Base-by-base conservation (phyloP, 1,140 invertebrate genomes). In the Penaeus vannamei region DNA sequence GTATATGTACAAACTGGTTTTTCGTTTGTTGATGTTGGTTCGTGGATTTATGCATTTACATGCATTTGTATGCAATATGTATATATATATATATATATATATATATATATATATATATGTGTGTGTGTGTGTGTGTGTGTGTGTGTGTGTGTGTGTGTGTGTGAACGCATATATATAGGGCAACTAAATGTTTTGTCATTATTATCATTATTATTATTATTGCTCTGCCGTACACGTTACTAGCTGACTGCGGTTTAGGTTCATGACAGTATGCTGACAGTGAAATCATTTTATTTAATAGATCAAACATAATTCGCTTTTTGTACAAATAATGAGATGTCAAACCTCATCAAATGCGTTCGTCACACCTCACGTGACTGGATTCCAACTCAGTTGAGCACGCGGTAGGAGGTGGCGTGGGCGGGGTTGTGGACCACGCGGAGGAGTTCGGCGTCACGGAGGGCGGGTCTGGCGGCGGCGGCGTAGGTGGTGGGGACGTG, bases 171-270 rank as follows among this genome's bases (percentile, higher is more conserved):
- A 72, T 72, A 29, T 60, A 81, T 82, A 36, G 62, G 84, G 2
- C 22, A 72, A n/a, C 14, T 72, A 19, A 26, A 72, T 72, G 32
- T 20, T 14, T 72, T 2, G 23, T 42, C 8, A 7, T 42, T 42
- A 42, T 42, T n/a, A n/a, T n/a, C n/a, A n/a, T n/a, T n/a, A n/a
- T n/a, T n/a, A 66, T 66, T 26, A 12, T 10, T 66, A 69, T 82
- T 60, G 84, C 87, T 17, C 87, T 72, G 32, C 2, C n/a, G 32
- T 72, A 42, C 53, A 81, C 53, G 5, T 2, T 36, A 81, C n/a
- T 42, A 42, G 36, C 8, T 7, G 4, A 42, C 36, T 42, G 36
- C 36, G 36, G 36, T 42, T 42, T 42, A 42, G 36, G 36, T 42
- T 42, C 36, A 42, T 4, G 36, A 42, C 36, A 42, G 4, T 42